Evolutionary conservation across 2,888 invertebrate genomes (phyloP).

Genomic region (Epinotia nisella): DNA sequence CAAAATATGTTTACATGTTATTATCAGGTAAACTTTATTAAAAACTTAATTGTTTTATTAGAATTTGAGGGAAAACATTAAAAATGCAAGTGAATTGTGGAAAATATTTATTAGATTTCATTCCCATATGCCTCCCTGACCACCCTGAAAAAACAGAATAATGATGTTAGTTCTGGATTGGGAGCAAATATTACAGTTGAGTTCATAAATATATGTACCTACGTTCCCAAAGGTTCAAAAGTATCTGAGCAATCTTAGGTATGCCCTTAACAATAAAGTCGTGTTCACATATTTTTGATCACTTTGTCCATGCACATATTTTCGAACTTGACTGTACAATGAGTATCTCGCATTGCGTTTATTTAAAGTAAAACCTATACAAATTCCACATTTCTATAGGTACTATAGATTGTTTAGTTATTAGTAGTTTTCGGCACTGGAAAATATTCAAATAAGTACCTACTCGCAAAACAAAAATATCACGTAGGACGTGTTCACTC

Average conservation of each 20-base stretch:
- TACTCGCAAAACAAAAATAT: background rate
- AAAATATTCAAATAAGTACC: background rate
- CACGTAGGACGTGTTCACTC: background rate
- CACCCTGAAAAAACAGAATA: slow-evolving; percentile 42
- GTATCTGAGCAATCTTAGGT: too few species aligned
- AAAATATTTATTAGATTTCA: slow-evolving; percentile 30
- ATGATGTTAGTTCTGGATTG: slow-evolving; percentile 29
- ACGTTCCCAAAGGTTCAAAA: too few species aligned
- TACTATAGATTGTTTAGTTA: background rate
- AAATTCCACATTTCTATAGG: background rate
- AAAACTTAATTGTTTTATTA: too few species aligned
- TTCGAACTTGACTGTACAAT: too few species aligned
- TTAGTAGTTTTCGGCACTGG: background rate
- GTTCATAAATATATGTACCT: too few species aligned
- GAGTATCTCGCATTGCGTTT: slow-evolving; percentile 9
- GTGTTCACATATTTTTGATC: too few species aligned
- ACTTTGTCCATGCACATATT: too few species aligned
- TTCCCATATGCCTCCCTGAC: slow-evolving; percentile 37
- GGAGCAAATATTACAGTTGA: background rate
- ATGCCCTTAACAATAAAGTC: too few species aligned
- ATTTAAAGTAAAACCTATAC: background rate
- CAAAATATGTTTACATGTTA: too few species aligned
- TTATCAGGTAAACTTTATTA: too few species aligned
- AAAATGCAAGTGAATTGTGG: slow-evolving; percentile 31
- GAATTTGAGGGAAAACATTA: background rate